phyloP scores from a whole-genome alignment of 1,140 invertebrate genomes.

The Cecropterus lyciades region DNA sequence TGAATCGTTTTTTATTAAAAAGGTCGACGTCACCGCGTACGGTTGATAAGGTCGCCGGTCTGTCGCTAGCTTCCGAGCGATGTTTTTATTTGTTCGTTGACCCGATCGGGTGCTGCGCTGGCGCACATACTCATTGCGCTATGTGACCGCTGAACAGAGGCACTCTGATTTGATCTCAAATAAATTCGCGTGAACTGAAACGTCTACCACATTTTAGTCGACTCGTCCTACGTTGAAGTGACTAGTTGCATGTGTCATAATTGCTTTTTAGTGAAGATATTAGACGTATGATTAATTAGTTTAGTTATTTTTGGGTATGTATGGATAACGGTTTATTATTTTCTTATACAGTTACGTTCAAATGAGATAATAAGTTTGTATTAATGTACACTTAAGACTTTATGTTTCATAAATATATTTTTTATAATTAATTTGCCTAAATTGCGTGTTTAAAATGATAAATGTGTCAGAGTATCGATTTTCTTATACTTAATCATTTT shows the following conservation, averaged over 20 bases:
- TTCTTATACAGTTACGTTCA: neutral
- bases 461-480: neutral
- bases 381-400: neutral
- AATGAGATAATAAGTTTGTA: neutral
- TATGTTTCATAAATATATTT: neutral
- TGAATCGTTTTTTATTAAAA: slow-evolving; percentile 43
- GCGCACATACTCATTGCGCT: slow-evolving; percentile 42
- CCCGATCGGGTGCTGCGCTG: slow-evolving; percentile 51
- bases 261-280: neutral
- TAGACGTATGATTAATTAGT: neutral
- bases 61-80: slow-evolving; percentile 62
- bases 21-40: slow-evolving; percentile 46
- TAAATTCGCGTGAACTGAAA: slow-evolving; percentile 25
- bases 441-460: neutral
- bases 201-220: slow-evolving; percentile 11
- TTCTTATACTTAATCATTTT: neutral
- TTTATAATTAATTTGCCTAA: neutral
- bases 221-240: neutral
- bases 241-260: slow-evolving; percentile 5
- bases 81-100: slow-evolving; percentile 74
- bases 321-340: neutral
- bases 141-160: slow-evolving; percentile 10
- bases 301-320: slow-evolving; percentile 8
- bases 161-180: slow-evolving; percentile 24
- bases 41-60: slow-evolving; percentile 67